A percentile compares a stretch with the other conserved stretches of the same genome.
Evolutionary conservation across 2,888 invertebrate genomes (phyloP).

Genomic region (Harpagoxenus sublaevis): DNA sequence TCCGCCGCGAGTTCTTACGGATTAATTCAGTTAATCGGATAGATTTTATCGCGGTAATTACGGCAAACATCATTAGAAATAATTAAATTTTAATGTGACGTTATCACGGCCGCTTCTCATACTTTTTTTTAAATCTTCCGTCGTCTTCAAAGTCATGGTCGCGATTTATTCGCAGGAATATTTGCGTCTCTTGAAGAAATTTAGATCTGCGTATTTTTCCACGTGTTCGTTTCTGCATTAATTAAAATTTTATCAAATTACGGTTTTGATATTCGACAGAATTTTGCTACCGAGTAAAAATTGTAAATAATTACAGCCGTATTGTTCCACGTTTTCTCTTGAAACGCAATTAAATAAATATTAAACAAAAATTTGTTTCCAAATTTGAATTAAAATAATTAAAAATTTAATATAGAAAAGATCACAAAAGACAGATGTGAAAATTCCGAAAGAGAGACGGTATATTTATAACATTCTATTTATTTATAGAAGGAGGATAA

Average conservation of each 20-base stretch:
- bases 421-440: not conserved
- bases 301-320: not conserved
- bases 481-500: not conserved
- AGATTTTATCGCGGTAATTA: constrained; percentile 11
- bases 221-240: not conserved
- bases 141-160: not conserved
- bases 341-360: not conserved
- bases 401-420: not conserved
- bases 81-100: constrained; percentile 30
- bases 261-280: not conserved
- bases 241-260: not conserved
- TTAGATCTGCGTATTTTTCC: not conserved
- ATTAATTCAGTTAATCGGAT: constrained; percentile 32
- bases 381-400: not conserved
- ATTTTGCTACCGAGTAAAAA: not conserved
- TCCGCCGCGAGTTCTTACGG: not conserved
- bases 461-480: not conserved
- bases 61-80: not conserved
- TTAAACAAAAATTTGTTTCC: not conserved
- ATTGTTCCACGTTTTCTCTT: not conserved
- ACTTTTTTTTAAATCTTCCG: not conserved
- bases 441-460: not conserved
- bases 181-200: not conserved
- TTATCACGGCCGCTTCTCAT: not conserved
- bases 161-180: not conserved